These are phyloP conservation scores for Aporophyla lueneburgensis DNA, from an alignment of 2,888 invertebrate genomes.

Conservation along the genomic window DNA sequence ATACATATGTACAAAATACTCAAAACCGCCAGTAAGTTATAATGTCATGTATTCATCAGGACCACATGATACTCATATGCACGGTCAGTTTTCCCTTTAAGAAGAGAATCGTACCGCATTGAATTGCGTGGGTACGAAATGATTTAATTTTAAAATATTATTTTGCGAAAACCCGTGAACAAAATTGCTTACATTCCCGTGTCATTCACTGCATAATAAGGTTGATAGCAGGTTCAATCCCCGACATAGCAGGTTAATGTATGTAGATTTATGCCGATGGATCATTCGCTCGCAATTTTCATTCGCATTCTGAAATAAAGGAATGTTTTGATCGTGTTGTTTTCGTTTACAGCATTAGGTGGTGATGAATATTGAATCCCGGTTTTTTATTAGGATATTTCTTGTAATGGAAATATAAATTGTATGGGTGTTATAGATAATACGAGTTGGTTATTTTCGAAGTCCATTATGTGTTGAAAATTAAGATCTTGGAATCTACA, in stretches of 20 bases:
- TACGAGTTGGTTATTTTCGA: background rate
- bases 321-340: conserved; percentile 50
- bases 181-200: conserved; percentile 37
- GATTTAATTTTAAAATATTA: background rate
- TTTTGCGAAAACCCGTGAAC: conserved; percentile 1
- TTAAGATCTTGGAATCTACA: background rate
- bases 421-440: background rate
- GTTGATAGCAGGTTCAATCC: conserved; percentile 48
- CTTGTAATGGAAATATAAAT: conserved; percentile 1
- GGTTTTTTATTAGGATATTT: conserved; percentile 19
- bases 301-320: conserved; percentile 46
- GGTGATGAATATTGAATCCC: conserved; percentile 35
- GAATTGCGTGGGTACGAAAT: background rate
- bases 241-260: conserved; percentile 50
- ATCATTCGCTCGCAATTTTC: conserved; percentile 54
- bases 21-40: too few species aligned
- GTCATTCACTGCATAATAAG: conserved; percentile 54
- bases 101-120: too few species aligned
- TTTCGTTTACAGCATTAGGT: conserved; percentile 43
- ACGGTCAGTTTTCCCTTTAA: too few species aligned
- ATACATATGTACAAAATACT: too few species aligned
- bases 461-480: background rate
- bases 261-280: conserved; percentile 58
- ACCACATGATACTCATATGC: too few species aligned
- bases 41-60: too few species aligned